Base-by-base conservation (phyloP, 2,888 invertebrate species). In the Chamaedrilus cognettii region DNA sequence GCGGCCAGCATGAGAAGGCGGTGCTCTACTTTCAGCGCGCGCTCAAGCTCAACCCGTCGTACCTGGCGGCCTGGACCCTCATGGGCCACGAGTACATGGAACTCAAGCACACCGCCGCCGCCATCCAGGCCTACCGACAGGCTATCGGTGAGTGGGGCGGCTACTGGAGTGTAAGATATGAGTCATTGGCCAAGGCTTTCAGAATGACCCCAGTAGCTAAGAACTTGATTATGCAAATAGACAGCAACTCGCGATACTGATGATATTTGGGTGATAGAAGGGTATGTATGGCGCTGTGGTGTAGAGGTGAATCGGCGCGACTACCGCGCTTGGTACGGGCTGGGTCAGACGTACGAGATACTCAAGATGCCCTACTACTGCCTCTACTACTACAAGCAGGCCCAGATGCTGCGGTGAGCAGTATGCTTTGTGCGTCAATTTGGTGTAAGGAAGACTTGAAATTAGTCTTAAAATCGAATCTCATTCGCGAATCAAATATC, bases 11-110 rank as follows among this genome's bases (percentile, higher is more conserved):
- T 85, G 94, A 96, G 80, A 96, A 96, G 84, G 96, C 99, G n/a
- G 94, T 97, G 11, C 87, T 94, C 76, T 97, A 97, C 85, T 97
- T 99, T 82, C 95, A 96, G 83, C 87, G 97, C 75, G 97, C 97
- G 0, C 84, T 98, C 23, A 92, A 94, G 82, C 85, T 98, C 4
- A 96, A 96, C 86, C 96, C 96, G 0, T 91, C 93, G 78, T 96
- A 96, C 83, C 85, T 96, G 59, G 93, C 95, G 0, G 97, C 96
- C 0, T 99, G 97, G 97, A 97, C 96, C 1, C 87, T 99, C 55
- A 94, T 99, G 90, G 99, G 99, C 0, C 99, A 99, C 82, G 98
- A 99, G 84, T 98, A 93, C 83, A 95, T 99, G 90, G 98, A 99
- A 85, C 88, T 98, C 85, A 98, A 98, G 84, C 98, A 98, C 83